Conservation (phyloP, 2,888 invertebrate species). For the Rugalucina vietnamica region DNA sequence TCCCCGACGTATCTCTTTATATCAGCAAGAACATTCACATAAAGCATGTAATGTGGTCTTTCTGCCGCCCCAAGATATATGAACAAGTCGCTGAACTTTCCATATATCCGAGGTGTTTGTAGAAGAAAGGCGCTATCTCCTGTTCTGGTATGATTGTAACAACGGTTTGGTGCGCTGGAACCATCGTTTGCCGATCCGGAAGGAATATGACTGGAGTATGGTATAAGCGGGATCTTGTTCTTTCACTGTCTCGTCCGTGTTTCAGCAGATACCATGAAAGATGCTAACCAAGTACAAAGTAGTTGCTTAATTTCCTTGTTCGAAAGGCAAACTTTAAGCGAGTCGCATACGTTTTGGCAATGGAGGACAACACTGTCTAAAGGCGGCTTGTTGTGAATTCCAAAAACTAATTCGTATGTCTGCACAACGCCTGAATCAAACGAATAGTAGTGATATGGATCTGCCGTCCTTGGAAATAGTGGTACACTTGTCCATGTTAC, state of each 20-base stretch:
- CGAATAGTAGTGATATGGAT: background rate
- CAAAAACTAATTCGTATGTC: conserved; percentile 3
- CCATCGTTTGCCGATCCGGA: conserved; percentile 29
- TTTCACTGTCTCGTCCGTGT: background rate
- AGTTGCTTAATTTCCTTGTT: background rate
- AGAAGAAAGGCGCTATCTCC: conserved; percentile 54
- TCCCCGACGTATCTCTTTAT: conserved; percentile 21
- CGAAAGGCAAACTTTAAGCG: conserved; percentile 2
- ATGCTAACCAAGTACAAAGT: background rate
- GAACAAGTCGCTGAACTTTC: conserved; percentile 46
- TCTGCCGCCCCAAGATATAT: conserved; percentile 41
- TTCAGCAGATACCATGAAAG: background rate
- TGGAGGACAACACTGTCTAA: conserved; percentile 46
- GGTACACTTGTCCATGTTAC: conserved; percentile 50
- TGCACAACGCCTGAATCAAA: background rate
- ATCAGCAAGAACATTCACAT: conserved; percentile 37
- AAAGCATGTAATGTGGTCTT: conserved; percentile 24
- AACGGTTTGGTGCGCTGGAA: conserved; percentile 23
- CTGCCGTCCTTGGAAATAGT: conserved; percentile 27
- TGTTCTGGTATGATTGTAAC: conserved; percentile 6
- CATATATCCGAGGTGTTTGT: conserved; percentile 45
- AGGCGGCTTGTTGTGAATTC: conserved; percentile 41
- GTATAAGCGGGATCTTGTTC: background rate
- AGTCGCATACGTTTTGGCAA: conserved; percentile 52
- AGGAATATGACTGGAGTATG: conserved; percentile 45